Evolutionary conservation across 2,888 invertebrate genomes (phyloP).

Genomic region (Thelaira solivaga): DNA sequence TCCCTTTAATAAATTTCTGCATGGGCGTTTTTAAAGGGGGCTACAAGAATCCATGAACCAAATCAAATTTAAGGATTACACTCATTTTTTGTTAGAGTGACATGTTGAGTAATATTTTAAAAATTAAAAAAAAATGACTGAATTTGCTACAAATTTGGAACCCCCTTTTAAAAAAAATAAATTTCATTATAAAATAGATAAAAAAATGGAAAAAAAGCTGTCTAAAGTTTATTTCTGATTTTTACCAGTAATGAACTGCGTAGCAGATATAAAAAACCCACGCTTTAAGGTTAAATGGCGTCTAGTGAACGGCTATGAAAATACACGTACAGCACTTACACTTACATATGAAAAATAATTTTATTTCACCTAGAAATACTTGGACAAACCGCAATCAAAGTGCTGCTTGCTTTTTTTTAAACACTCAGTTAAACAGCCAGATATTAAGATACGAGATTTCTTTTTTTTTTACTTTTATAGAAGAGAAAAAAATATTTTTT

Average conservation of each 20-base stretch:
- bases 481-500: too few relatives aligned
- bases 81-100: too few relatives aligned
- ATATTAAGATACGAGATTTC: background rate
- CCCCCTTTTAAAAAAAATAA: background rate
- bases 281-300: conserved; percentile 56
- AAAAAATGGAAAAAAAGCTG: conserved; percentile 23
- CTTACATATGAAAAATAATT: background rate
- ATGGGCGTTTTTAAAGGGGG: conserved; percentile 51
- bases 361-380: conserved; percentile 14
- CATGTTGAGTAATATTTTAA: too few relatives aligned
- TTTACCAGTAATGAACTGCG: conserved; percentile 5
- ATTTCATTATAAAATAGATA: background rate
- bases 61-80: too few relatives aligned
- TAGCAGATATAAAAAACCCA: conserved; percentile 50
- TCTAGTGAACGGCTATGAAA: background rate
- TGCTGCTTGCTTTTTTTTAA: too few relatives aligned
- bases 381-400: conserved; percentile 1
- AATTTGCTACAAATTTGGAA: background rate
- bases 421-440: background rate
- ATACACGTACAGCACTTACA: background rate
- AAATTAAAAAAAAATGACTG: too few relatives aligned
- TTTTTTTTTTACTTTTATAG: too few relatives aligned
- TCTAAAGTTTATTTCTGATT: background rate
- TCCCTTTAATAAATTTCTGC: conserved; percentile 11
- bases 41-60: too few relatives aligned